phyloP scores from a whole-genome alignment of 2,888 invertebrate genomes.

The Ganaspis brasiliensis region DNA sequence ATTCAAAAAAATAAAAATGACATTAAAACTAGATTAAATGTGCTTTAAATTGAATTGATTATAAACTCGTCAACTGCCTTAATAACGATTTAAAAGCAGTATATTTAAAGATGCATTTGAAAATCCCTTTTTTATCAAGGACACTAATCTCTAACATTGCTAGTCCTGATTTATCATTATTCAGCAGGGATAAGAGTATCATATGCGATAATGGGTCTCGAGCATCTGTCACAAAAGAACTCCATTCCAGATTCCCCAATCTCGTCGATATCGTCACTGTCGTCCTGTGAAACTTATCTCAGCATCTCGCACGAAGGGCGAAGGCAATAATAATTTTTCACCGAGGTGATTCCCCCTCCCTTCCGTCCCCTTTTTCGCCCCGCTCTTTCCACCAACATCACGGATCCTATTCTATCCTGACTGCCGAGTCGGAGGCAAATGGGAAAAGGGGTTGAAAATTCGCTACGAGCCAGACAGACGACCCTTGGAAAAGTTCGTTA shows the following conservation, averaged over 20 bases:
- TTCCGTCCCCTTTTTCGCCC: not conserved
- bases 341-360: conserved; percentile 19
- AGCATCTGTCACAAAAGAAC: conserved; percentile 43
- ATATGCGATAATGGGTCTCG: conserved; percentile 30
- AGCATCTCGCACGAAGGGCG: conserved; percentile 12
- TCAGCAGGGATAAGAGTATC: conserved; percentile 36
- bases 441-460: conserved; percentile 33
- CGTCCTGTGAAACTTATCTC: conserved; percentile 27
- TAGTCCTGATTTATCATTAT: conserved; percentile 34
- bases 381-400: not conserved
- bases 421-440: not conserved
- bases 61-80: not conserved
- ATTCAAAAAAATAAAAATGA: too few relatives aligned
- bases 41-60: too few relatives aligned
- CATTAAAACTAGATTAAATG: too few relatives aligned
- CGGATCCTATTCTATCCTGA: not conserved
- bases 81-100: not conserved
- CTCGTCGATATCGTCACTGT: conserved; percentile 32
- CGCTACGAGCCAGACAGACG: conserved; percentile 3
- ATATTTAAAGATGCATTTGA: not conserved
- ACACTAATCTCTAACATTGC: not conserved
- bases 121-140: not conserved
- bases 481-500: conserved; percentile 34
- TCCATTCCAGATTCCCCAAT: conserved; percentile 12
- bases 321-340: conserved; percentile 41